Conservation (phyloP, 2,113 vertebrate genomes). For the Sinocyclocheilus rhinocerous region DNA sequence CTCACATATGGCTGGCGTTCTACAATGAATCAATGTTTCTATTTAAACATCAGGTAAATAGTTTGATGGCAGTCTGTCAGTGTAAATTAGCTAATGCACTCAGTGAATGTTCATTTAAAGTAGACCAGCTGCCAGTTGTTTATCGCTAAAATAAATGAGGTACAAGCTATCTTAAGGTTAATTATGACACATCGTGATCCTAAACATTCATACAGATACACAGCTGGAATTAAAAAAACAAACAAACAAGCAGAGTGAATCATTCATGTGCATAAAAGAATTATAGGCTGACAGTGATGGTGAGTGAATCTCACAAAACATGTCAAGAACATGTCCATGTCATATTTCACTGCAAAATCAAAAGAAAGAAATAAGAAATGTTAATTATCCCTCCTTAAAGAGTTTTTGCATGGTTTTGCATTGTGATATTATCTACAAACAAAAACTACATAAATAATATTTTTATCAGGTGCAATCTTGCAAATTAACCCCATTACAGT, state of each 20-base stretch:
- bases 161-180: conserved; percentile 19
- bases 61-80: conserved; percentile 32
- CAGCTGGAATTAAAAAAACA: neutral
- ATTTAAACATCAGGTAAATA: conserved; percentile 14
- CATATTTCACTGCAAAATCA: neutral
- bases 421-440: too few relatives aligned
- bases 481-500: neutral
- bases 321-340: neutral
- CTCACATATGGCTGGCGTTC: neutral
- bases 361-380: too few relatives aligned
- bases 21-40: conserved; percentile 18
- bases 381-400: neutral
- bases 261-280: too few relatives aligned
- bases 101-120: conserved; percentile 4
- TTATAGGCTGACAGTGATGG: too few relatives aligned
- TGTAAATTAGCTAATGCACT: neutral
- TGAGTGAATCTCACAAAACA: too few relatives aligned
- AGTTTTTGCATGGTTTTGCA: neutral
- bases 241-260: neutral
- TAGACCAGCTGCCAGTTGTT: conserved; percentile 24
- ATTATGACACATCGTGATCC: neutral
- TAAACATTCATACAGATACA: neutral
- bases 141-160: conserved; percentile 8
- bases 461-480: neutral
- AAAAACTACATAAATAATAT: too few relatives aligned